These are phyloP conservation scores for Rutilus rutilus DNA, from an alignment of 2,113 vertebrate genomes.

Conservation along the genomic window DNA sequence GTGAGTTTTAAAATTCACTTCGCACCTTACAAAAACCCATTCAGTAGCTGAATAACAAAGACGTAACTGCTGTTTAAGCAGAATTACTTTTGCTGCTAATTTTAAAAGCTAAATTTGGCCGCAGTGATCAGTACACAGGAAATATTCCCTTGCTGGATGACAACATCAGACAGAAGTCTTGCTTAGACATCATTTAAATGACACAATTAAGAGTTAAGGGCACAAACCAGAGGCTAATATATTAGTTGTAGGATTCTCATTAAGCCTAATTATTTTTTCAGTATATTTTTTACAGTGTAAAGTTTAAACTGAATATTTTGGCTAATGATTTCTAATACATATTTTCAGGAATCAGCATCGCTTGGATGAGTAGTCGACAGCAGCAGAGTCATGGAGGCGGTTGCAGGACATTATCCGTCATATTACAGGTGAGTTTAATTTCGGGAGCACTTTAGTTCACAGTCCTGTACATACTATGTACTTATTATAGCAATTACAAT, in stretches of 20 bases:
- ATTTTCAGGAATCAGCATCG: neutral
- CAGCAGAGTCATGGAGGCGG: neutral
- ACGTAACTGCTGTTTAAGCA: neutral
- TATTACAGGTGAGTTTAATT: neutral
- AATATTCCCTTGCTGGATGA: constrained; percentile 4
- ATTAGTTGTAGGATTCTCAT: neutral
- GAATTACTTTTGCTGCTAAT: neutral
- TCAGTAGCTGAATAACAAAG: neutral
- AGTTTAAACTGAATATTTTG: neutral
- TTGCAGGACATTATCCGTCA: neutral
- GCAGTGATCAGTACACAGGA: neutral
- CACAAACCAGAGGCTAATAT: neutral
- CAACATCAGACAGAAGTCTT: neutral
- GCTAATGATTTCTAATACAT: neutral
- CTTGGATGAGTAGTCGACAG: neutral
- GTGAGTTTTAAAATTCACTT: neutral
- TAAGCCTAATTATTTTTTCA: neutral
- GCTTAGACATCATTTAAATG: neutral
- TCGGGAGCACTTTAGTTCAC: too few relatives aligned
- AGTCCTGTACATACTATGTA: too few relatives aligned
- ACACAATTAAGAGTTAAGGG: neutral
- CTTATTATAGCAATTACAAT: too few relatives aligned
- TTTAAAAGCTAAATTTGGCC: constrained; percentile 17
- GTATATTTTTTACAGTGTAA: neutral
- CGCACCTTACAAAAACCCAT: neutral